Percentiles rank a stretch among this genome's conserved stretches.
Conservation (phyloP, 2,113 vertebrate genomes). For the Pterocles burchelli region DNA sequence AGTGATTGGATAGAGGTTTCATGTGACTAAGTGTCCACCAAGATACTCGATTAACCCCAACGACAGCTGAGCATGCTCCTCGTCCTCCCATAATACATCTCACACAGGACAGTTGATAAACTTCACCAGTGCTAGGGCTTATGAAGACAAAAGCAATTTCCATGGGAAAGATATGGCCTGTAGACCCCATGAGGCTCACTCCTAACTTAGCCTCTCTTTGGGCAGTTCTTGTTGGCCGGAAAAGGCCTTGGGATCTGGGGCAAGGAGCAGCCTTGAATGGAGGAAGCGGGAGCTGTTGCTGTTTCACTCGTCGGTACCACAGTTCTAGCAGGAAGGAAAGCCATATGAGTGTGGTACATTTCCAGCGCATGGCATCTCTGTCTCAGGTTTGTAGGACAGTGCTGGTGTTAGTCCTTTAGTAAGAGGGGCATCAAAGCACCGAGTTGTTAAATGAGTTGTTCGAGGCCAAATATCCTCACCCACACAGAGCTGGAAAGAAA, state of each 20-base stretch:
- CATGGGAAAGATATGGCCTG: background rate
- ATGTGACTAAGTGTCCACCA: background rate
- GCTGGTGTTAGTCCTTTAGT: rapidly evolving
- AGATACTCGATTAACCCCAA: background rate
- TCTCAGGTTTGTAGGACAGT: background rate
- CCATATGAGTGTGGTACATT: rapidly evolving
- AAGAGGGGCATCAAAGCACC: background rate
- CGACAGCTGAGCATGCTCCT: background rate
- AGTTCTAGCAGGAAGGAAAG: background rate
- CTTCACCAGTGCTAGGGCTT: background rate
- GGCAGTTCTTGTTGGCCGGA: background rate
- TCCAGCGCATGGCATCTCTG: rapidly evolving
- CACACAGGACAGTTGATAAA: background rate
- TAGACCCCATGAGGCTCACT: background rate
- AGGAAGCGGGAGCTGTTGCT: background rate
- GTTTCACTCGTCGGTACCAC: background rate
- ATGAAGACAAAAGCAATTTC: background rate
- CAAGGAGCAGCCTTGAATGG: background rate
- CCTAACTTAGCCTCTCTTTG: background rate
- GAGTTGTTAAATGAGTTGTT: background rate
- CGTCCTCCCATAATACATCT: background rate
- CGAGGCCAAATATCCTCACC: background rate
- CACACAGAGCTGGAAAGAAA: background rate
- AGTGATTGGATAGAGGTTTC: background rate
- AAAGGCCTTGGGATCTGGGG: background rate